Base-by-base conservation (phyloP, 2,113 vertebrate species). In the Lepus timidus region DNA sequence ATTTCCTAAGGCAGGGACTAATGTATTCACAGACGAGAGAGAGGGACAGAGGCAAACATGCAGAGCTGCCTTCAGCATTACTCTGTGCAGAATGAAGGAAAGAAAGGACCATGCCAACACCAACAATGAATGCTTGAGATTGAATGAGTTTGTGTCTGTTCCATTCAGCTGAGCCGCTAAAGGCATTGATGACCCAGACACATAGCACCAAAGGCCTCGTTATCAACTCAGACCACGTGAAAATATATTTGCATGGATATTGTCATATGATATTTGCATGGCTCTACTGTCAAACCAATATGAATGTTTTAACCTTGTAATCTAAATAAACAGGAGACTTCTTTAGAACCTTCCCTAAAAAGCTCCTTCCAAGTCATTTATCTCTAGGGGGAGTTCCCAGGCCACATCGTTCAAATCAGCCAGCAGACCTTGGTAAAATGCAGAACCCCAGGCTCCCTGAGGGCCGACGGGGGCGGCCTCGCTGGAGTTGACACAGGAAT, bases 1-100 rank as follows among this genome's bases (percentile, higher is more conserved):
- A 58, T 58, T 58, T 58, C 11, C n/a, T 9, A 9, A 25, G 55
- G 11, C 20, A 62, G 79, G 33, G 33, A 62, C 19, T 0, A 31
- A 22, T 9, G 2, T 2, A 4, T 8, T 19, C 58, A 6, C 39
- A 7, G 31, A 36, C 4, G 5, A 68, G 49, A 62, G 55, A 29
- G 61, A 49, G 4, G 27, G 33, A 0, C 16, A 0, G 0, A 1
- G 51, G 23, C 87, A 7, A 10, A 58, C 19, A 19, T 23, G 29
- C 29, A 22, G 27, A 31, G 0, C 12, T 27, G n/a, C 70, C 3
- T 0, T 1, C 3, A 55, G 5, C 39, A 39, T 49, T n/a, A 87
- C 64, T 89, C 25, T 78, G 3, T 67, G 39, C 31, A 44, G 29
- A 20, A 31, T 9, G 25, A 75, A 6, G 39, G 64, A 87, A 31